Base-by-base conservation (phyloP, 1,140 invertebrate species). In the Habropoda laboriosa region DNA sequence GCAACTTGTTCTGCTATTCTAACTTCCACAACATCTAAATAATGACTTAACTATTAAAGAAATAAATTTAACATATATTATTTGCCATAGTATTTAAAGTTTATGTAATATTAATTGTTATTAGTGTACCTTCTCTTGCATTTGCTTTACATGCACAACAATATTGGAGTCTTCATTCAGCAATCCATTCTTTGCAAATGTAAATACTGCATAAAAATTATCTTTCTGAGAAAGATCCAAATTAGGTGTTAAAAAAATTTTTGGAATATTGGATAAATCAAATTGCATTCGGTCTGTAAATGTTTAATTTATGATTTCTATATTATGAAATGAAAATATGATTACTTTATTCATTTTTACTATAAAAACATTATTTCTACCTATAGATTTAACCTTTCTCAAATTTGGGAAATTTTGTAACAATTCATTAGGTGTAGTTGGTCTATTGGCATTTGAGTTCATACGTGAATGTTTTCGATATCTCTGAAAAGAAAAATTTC, bases 1-100 rank as follows among this genome's bases (percentile, higher is more conserved):
- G 98, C 97, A 63, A 99, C 98, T 94, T 99, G 98, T 86, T 97
- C 96, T 0, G 98, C 98, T 89, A 99, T 98, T 93, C 97, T 96
- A 80, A 99, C 97, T 93, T 99, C 98, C 42, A 99, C 97, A 61
- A 98, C 96, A 94, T 99, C 98, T 85, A 99, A 94, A 92, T 99
- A 99, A 92, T 98, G 97, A 89, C 96, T 98, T n/a, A 99, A 93
- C 95, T 96, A 88, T 82, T 89, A 90, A 18, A 87, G 77, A 63
- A 79, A 88, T 57, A 57, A 24, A 40, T 72, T 32, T 45, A 13
- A 4, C 42, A 51, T 38, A n/a, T 42, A 57, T 57, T 42, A 53
- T 13, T 51, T 21, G 42, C 49, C 0, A 30, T 8, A 21, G 18
- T 32, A 24, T 18, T 71, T 30, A 4, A n/a, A 58, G 1, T 30